A percentile compares a stretch with the other conserved stretches of the same genome.
These are phyloP conservation scores for Drosophila dives DNA, from an alignment of 2,888 invertebrate species.

Conservation along the genomic window DNA sequence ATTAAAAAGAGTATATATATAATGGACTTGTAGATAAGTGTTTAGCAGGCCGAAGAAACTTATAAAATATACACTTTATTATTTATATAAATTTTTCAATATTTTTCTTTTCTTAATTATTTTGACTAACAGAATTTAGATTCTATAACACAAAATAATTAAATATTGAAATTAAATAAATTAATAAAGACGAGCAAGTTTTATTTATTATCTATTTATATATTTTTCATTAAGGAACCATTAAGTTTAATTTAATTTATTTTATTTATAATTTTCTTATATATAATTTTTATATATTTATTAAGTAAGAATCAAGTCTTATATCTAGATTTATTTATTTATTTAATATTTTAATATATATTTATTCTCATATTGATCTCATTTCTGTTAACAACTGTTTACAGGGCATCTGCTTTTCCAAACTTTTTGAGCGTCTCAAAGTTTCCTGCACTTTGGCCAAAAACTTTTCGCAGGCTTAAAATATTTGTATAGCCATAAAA, in stretches of 20 bases:
- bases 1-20: neutral
- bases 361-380: neutral
- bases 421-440: constrained; percentile 31
- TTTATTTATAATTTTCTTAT: neutral
- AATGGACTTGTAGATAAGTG: neutral
- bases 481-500: constrained; percentile 6
- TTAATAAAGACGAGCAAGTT: neutral
- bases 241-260: neutral
- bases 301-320: neutral
- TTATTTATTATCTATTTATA: neutral
- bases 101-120: neutral
- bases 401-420: neutral
- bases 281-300: neutral
- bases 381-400: neutral
- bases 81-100: neutral
- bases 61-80: neutral
- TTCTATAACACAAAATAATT: neutral
- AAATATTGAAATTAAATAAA: neutral
- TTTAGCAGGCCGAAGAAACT: neutral
- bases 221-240: neutral
- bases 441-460: constrained; percentile 34
- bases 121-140: neutral
- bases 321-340: neutral
- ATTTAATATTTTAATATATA: neutral
- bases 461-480: constrained; percentile 46